Evolutionary conservation across 2,888 invertebrate species (phyloP).

Genomic region (Automeris io): DNA sequence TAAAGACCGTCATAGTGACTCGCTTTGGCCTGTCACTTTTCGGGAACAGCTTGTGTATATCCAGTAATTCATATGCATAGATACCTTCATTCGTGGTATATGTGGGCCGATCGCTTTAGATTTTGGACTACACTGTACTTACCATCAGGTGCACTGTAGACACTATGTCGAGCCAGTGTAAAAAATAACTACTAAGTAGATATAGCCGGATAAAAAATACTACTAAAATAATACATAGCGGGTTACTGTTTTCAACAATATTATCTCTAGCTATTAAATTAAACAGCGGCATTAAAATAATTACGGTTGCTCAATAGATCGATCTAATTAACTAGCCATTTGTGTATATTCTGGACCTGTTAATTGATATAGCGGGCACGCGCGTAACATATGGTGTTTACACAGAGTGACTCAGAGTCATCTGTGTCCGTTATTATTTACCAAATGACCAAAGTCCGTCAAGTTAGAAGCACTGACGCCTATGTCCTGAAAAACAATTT

Average conservation of each 20-base stretch:
- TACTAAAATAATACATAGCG: no score
- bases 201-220: no score
- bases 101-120: no score
- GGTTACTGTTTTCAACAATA: not conserved
- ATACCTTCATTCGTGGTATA: no score
- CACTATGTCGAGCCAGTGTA: no score
- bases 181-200: no score
- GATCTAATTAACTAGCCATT: not conserved
- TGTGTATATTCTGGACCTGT: not conserved
- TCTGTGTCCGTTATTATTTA: conserved; percentile 4
- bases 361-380: not conserved
- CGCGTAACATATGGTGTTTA: not conserved
- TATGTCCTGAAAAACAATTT: conserved; percentile 7
- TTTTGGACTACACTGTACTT: no score
- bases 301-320: conserved; percentile 1
- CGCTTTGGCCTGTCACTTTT: no score
- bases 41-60: no score
- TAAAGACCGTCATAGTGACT: no score
- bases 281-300: not conserved
- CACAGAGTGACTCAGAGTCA: conserved; percentile 3
- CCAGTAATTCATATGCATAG: no score
- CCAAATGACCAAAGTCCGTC: not conserved
- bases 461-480: not conserved
- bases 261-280: not conserved
- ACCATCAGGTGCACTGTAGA: no score